These are phyloP conservation scores for Sphaeramia orbicularis DNA, from an alignment of 2,797 vertebrate species.

Conservation along the genomic window DNA sequence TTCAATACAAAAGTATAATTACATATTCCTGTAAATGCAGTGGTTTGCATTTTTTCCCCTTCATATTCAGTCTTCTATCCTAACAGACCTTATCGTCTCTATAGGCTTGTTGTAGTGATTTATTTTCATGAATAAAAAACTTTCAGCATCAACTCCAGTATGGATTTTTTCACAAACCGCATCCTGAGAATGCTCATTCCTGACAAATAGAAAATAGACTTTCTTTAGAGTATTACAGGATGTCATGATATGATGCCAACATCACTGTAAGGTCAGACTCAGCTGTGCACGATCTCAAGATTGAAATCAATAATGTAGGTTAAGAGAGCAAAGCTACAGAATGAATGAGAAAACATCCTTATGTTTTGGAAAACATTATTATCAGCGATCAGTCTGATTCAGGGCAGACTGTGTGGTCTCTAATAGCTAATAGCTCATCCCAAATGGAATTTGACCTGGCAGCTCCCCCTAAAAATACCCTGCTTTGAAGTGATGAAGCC, in stretches of 20 bases:
- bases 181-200: conserved; percentile 6
- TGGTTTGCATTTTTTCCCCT: no score
- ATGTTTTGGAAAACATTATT: conserved; percentile 51
- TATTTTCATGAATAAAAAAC: no score
- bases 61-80: no score
- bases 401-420: conserved; percentile 54
- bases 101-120: no score
- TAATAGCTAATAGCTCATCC: conserved; percentile 66
- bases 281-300: conserved; percentile 4
- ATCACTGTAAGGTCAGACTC: conserved; percentile 21
- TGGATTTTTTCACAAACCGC: no score
- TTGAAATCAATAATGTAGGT: conserved; percentile 60
- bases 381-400: conserved; percentile 62
- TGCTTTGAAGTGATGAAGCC: conserved; percentile 71
- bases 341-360: conserved; percentile 26
- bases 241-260: conserved; percentile 29
- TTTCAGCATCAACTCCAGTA: no score
- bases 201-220: neutral
- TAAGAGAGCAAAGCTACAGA: conserved; percentile 39
- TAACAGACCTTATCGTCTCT: no score
- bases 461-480: conserved; percentile 47
- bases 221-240: conserved; percentile 20
- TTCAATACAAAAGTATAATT: no score
- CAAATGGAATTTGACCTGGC: conserved; percentile 66
- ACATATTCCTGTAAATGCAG: no score